phyloP scores from a whole-genome alignment of 2,797 vertebrate genomes.

The Spinibarbus caldwelli region DNA sequence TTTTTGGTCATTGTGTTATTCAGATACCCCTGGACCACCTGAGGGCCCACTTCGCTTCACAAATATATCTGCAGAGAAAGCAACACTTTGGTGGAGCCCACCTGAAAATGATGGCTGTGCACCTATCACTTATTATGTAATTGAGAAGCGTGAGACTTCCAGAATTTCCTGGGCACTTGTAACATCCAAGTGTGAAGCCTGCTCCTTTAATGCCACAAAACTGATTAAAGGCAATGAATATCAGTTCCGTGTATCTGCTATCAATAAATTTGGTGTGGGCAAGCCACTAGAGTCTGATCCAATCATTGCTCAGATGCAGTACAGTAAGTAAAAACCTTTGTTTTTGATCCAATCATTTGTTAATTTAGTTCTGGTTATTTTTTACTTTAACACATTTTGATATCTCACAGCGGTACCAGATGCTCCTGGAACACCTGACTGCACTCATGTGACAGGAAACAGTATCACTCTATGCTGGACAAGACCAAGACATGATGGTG shows the following conservation, averaged over 20 bases:
- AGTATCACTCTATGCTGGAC: constrained; percentile 95
- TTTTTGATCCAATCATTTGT: neutral
- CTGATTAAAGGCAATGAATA: constrained; percentile 98
- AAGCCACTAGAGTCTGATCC: constrained; percentile 93
- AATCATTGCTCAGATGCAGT: constrained; percentile 93
- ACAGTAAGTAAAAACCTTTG: constrained; percentile 83
- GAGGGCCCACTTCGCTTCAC: constrained; percentile 96
- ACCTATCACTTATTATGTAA: constrained; percentile 88
- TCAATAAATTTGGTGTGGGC: constrained; percentile 95
- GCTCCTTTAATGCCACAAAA: constrained; percentile 89
- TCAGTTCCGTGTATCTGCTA: constrained; percentile 96
- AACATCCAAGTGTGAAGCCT: constrained; percentile 93
- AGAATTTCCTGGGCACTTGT: constrained; percentile 94
- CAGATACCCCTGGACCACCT: constrained; percentile 93
- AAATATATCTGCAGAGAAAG: constrained; percentile 92
- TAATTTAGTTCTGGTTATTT: neutral
- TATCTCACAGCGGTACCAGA: constrained; percentile 87
- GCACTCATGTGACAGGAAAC: constrained; percentile 90
- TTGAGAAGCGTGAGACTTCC: constrained; percentile 98
- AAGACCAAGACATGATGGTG: constrained; percentile 92
- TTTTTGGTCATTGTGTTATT: constrained; percentile 42
- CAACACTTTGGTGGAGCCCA: constrained; percentile 97
- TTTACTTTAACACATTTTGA: constrained; percentile 23
- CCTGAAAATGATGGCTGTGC: constrained; percentile 96
- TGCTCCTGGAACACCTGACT: constrained; percentile 93